These are phyloP conservation scores for Tachina grossa DNA, from an alignment of 2,888 invertebrate species.

Conservation along the genomic window DNA sequence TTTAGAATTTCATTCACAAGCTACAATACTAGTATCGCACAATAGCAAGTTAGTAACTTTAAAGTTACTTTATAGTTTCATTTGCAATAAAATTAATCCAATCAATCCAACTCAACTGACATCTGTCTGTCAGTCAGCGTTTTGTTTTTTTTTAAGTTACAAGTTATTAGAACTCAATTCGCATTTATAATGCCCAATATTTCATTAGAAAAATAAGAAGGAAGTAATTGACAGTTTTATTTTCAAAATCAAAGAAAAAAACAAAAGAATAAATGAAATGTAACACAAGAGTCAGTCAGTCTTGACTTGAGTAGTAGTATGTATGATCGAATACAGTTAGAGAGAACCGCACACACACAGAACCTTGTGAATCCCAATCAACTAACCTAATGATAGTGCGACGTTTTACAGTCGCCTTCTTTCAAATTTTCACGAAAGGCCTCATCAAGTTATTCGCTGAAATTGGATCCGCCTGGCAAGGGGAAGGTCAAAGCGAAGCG, in stretches of 20 bases:
- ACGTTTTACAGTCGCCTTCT: constrained; percentile 95
- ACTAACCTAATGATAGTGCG: constrained; percentile 85
- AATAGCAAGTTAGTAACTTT: constrained; percentile 44
- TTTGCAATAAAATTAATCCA: neutral
- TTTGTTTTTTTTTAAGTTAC: neutral
- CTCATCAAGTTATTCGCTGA: constrained; percentile 97
- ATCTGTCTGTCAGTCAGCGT: neutral
- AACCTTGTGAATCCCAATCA: constrained; percentile 83
- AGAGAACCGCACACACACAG: constrained; percentile 83
- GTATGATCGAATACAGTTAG: constrained; percentile 62
- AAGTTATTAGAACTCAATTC: neutral
- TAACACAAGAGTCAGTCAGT: neutral
- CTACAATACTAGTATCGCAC: constrained; percentile 53
- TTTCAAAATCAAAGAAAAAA: neutral
- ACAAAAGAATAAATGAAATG: constrained; percentile 36
- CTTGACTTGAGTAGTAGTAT: neutral
- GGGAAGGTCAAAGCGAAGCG: constrained; percentile 94
- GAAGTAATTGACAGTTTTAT: neutral
- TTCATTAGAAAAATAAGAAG: neutral
- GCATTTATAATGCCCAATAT: constrained; percentile 10
- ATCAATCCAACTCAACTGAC: neutral
- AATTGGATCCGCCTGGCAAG: constrained; percentile 94
- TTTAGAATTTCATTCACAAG: constrained; percentile 56
- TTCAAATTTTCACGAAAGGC: constrained; percentile 99
- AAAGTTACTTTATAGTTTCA: neutral